Percentiles rank a stretch among this genome's conserved stretches.
Evolutionary conservation across 2,797 vertebrate species (phyloP).

Genomic region (Otolemur crassicaudatus): DNA sequence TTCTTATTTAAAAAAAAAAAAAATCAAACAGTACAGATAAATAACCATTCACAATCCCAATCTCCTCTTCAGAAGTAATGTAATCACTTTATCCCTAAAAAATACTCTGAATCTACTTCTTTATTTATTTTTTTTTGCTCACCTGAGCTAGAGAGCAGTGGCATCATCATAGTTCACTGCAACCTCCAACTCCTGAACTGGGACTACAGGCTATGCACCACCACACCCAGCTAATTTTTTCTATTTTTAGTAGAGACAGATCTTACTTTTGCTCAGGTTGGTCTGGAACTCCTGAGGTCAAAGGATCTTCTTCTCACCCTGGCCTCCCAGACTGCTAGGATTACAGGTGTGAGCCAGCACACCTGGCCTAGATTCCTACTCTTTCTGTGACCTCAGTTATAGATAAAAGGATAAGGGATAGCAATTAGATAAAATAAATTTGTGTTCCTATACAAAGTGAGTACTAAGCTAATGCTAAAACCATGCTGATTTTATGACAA

Average conservation of each 20-base stretch:
- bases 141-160: not conserved
- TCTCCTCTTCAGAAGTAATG: not conserved
- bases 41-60: conserved; percentile 1
- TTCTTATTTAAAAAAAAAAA: not conserved
- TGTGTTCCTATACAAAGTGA: not conserved
- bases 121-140: no score
- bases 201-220: not conserved
- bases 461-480: not conserved
- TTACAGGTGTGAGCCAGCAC: not conserved
- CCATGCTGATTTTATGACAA: not conserved
- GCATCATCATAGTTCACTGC: not conserved
- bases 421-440: conserved; percentile 20
- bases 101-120: not conserved
- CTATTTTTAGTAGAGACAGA: not conserved
- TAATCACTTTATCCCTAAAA: not conserved
- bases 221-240: not conserved
- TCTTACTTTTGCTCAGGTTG: not conserved
- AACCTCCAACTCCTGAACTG: not conserved
- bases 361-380: not conserved
- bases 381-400: not conserved
- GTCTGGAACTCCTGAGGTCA: not conserved
- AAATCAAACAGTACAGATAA: not conserved
- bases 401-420: not conserved
- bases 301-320: not conserved
- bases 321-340: not conserved